A percentile compares a stretch with the other conserved stretches of the same genome.
These are phyloP conservation scores for Beroe forskalii DNA, from an alignment of 37 sponge, comb jelly and placozoan genomes.

Conservation along the genomic window DNA sequence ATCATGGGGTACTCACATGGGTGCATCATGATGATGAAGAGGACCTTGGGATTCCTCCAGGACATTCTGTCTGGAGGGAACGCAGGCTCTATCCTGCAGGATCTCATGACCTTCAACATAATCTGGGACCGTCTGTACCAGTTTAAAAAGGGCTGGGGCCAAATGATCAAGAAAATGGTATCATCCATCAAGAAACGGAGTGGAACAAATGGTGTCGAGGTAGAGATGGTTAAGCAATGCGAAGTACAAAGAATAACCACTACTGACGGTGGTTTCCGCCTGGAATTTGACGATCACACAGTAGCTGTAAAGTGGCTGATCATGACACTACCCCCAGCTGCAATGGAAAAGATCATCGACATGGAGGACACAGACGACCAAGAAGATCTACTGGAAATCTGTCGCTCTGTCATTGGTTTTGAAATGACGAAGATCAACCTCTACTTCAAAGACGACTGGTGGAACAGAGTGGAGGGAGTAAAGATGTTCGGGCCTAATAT, in stretches of 20 bases:
- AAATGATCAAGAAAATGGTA: not conserved
- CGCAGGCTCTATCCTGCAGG: not conserved
- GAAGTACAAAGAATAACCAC: not conserved
- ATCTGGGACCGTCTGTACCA: slow-evolving; percentile 22
- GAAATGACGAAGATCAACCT: slow-evolving; percentile 29
- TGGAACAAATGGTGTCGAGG: not conserved
- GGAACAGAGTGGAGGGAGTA: not conserved
- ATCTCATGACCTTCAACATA: not conserved
- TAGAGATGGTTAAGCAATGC: not conserved
- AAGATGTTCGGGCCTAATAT: slow-evolving; percentile 5
- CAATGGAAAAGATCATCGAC: not conserved
- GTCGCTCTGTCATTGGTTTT: not conserved
- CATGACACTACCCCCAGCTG: not conserved
- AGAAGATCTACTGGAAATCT: not conserved
- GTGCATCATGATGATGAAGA: not conserved
- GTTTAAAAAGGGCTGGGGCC: not conserved
- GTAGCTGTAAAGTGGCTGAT: not conserved
- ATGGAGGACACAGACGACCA: not conserved
- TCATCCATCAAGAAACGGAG: not conserved
- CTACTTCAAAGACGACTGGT: slow-evolving; percentile 23
- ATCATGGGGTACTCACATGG: not conserved
- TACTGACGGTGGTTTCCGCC: not conserved
- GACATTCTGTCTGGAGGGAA: not conserved
- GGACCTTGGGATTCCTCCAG: not conserved
- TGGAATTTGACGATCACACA: not conserved